Evolutionary conservation across 2,888 invertebrate genomes (phyloP), one percentile per base, ranked within the genome.

Genomic region (Drosophila helvetica): DNA sequence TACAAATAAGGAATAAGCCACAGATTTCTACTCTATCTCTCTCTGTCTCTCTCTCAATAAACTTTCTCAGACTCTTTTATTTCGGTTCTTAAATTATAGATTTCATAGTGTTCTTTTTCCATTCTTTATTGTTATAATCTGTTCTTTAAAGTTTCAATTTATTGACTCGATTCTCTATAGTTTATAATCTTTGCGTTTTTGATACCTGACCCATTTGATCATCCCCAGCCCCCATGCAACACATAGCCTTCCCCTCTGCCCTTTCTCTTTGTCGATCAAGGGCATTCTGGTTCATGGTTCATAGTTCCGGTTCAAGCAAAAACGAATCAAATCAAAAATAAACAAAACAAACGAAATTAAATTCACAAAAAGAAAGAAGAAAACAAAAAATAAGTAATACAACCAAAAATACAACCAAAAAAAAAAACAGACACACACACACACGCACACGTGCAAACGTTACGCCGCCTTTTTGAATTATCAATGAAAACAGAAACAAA

Each of bases 401-500:
- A 30, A n/a, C 42, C n/a, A 30, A 30, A 53, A 53, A 64, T 22
- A 22, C 5, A n/a, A n/a, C n/a, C n/a, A n/a, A n/a, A n/a, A n/a
- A n/a, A n/a, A n/a, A n/a, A n/a, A n/a, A n/a, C n/a, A n/a, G n/a
- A n/a, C n/a, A n/a, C n/a, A n/a, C n/a, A n/a, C n/a, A n/a, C 22
- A 22, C 22, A 22, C 22, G 4, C 5, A 47, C 63, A 62, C 30
- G 8, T 27, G 8, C 27, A 64, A 18, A 65, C 48, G 38, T 18
- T 64, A 65, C 65, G 52, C 58, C 27, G 10, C 43, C 38, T 60
- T 51, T 70, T 69, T 69, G 60, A 69, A 69, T 69, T 70, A 56
- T 70, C 55, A 71, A 70, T 61, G 71, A 62, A 70, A 62, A 54
- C 54, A 22, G 22, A 22, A 22, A 22, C 5, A 22, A 22, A 45